Base-by-base conservation (phyloP, 2,113 vertebrate genomes). In the Acanthisitta chloris region DNA sequence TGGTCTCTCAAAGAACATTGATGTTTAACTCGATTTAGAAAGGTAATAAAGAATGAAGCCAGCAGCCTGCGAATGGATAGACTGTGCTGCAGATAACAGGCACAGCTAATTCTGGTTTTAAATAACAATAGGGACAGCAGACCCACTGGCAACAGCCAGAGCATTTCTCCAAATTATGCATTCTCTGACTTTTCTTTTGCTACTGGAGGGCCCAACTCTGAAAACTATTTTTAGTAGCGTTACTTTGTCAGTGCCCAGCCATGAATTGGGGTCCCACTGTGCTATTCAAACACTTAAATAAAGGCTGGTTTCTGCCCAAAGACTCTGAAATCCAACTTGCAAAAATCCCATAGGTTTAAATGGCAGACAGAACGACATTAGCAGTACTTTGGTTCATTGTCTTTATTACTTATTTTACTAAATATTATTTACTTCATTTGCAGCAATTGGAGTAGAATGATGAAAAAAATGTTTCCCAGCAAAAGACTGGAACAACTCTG, bases 201-300 rank as follows among this genome's bases (percentile, higher is more conserved):
- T 96, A 91, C 76, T 84, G 80, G 38, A 95, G 77, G 92, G 57
- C 69, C 92, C 76, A 95, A 92, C 65, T 91, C 81, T 34, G 57
- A 42, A 88, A 92, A 94, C 93, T 95, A 96, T 96, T 96, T 96
- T 96, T 95, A 67, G 90, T 73, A 64, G 61, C 3, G 3, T 84
- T 90, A 94, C 90, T 94, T 90, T 93, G 90, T 94, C 61, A 90
- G 79, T 79, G 89, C 85, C 61, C 52, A 92, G 88, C 69, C 79
- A 81, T 86, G 96, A 94, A 94, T 36, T 65, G 45, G 79, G 90
- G 83, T 88, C 93, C 95, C 72, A 94, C 90, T 94, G 96, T 74
- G 92, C 93, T 96, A 95, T 94, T 96, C 80, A 92, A 74, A 87
- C 38, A n/a, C 78, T 92, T 89, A 82, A 96, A 94, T 85, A 96